These are phyloP conservation scores for Lepus townsendii DNA, from an alignment of 2,797 vertebrate species.

Conservation along the genomic window DNA sequence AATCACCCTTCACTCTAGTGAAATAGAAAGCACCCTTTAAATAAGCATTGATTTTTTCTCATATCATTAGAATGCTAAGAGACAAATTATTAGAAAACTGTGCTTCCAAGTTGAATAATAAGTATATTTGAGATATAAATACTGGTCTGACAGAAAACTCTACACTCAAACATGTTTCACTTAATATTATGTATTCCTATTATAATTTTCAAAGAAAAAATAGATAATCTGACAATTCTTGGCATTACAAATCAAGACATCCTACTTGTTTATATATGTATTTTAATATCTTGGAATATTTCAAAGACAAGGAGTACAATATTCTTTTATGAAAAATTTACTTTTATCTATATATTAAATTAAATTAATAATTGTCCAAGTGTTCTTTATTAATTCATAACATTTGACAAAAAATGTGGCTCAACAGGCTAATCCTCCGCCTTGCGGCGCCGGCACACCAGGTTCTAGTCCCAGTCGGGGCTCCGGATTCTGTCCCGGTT, in stretches of 20 bases:
- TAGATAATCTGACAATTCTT: not conserved
- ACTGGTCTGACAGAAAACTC: not conserved
- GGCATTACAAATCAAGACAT: not conserved
- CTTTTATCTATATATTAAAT: not conserved
- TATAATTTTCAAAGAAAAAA: not conserved
- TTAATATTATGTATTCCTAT: not conserved
- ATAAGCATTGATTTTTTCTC: not conserved
- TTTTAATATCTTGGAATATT: not conserved
- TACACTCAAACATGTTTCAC: not conserved
- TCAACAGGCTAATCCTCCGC: too few species aligned
- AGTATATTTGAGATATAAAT: not conserved
- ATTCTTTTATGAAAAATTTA: not conserved
- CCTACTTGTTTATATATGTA: not conserved
- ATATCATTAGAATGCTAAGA: not conserved
- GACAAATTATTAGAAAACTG: not conserved
- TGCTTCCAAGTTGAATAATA: not conserved
- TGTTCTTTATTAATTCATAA: not conserved
- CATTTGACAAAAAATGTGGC: not conserved
- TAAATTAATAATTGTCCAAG: not conserved
- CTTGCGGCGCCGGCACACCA: too few species aligned
- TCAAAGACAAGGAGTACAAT: not conserved
- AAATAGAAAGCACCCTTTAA: not conserved
- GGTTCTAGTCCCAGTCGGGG: too few species aligned
- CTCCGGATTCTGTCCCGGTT: too few species aligned
- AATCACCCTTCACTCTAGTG: not conserved